Percentiles rank a stretch among this genome's conserved stretches.
Conservation (phyloP, 2,797 vertebrate genomes). For the Microcaecilia unicolor region DNA sequence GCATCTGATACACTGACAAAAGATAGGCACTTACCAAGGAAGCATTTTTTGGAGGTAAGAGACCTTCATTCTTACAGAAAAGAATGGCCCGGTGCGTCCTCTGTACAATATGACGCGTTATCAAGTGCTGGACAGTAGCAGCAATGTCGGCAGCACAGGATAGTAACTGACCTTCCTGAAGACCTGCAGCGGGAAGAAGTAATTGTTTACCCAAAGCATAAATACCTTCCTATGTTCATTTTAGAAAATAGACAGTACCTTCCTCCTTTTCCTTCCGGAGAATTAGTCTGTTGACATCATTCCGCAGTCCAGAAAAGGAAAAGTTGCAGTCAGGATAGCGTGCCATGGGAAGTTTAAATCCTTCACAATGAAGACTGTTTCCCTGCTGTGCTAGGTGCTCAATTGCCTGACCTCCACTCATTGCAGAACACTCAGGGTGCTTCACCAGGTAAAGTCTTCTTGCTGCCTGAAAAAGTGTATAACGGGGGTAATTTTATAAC, state of each 20-base stretch:
- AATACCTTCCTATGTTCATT: background rate
- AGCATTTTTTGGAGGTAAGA: conserved; percentile 54
- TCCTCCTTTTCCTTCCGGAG: conserved; percentile 72
- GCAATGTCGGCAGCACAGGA: conserved; percentile 78
- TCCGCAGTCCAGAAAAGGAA: conserved; percentile 81
- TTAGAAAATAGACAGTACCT: conserved; percentile 58
- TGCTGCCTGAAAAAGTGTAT: conserved; percentile 63
- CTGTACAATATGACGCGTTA: conserved; percentile 70
- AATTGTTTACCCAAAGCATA: background rate
- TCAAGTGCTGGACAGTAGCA: conserved; percentile 67
- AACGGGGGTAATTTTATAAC: too few species aligned
- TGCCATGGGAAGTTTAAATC: conserved; percentile 68
- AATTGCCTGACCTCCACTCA: conserved; percentile 85
- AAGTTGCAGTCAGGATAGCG: conserved; percentile 72
- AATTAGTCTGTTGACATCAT: conserved; percentile 52
- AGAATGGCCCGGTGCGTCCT: conserved; percentile 80
- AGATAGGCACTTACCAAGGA: conserved; percentile 59
- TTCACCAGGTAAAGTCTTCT: conserved; percentile 75
- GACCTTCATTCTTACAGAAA: conserved; percentile 66
- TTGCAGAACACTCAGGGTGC: conserved; percentile 62
- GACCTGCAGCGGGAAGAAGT: conserved; percentile 66
- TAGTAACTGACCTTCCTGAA: conserved; percentile 64
- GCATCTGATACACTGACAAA: too few species aligned
- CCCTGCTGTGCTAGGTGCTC: conserved; percentile 76
- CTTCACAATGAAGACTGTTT: conserved; percentile 43